Evolutionary conservation across 2,888 invertebrate genomes (phyloP), one percentile per base, ranked within the genome.

Genomic region (Cyaniris semiargus): DNA sequence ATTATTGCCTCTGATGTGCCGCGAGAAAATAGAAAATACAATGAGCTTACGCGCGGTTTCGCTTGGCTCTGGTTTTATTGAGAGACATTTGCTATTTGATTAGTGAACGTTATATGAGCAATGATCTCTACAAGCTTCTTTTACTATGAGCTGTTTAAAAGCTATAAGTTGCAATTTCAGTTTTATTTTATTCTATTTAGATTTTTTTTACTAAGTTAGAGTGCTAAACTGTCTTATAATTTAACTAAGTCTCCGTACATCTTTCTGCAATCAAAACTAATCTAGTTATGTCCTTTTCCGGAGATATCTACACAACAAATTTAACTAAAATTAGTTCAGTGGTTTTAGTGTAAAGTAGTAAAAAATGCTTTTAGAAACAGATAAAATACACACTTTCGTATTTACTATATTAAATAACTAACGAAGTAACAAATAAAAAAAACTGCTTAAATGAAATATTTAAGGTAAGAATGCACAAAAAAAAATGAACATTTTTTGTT

Each of bases 1-100:
- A 93, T 93, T 93, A 92, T 91, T 90, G 88, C 81, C 84, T 86
- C 84, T 85, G 84, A 81, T 85, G 84, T 87, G 87, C 86, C 84
- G 85, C 86, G 81, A 85, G 84, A 88, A 90, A 89, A 81, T 78
- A 79, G 80, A 77, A 78, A 72, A 72, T 88, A 83, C 86, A 87
- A 89, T 90, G 90, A 88, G 86, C 48, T 7, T 48, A 27, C 72
- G 23, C 71, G 23, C 23, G 23, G 27, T 18, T 27, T 31, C 3
- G 15, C 27, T 48, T 1, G 74, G 23, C 18, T 53, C 3, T 7
- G 44, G 15, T 23, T 15, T 53, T 44, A 21, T n/a, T 44, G 21
- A 44, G 71, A 38, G 5, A 66, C 66, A 27, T 13, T 21, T 23
- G 60, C 21, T 23, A 21, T n/a, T 21, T 21, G n/a, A 21, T 21